A percentile compares a stretch with the other conserved stretches of the same genome.
Evolutionary conservation across 92 coral and sea anemone species (phyloP).

Genomic region (Desmophyllum pertusum): DNA sequence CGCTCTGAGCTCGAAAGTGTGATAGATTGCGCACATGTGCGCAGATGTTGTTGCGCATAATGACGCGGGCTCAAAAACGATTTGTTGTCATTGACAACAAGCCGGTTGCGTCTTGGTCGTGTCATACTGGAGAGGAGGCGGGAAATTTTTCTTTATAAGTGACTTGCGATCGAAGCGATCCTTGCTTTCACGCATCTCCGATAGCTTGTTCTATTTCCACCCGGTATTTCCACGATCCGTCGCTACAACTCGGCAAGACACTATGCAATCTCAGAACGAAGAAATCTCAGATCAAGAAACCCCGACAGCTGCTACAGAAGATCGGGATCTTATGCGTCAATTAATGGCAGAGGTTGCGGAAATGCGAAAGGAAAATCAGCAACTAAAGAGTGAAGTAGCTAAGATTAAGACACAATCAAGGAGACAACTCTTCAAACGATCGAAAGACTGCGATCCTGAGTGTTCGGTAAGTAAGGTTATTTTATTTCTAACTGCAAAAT

Average conservation of each 20-base stretch:
- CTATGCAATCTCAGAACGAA: constrained; percentile 1
- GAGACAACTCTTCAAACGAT: not conserved
- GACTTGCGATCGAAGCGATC: no score
- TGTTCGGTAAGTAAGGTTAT: constrained; percentile 23
- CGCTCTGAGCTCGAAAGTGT: no score
- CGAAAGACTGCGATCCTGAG: constrained; percentile 12
- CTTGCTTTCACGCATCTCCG: no score
- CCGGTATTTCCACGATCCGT: not conserved
- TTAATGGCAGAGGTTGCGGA: constrained; percentile 9
- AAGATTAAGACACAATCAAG: not conserved
- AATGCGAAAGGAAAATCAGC: constrained; percentile 9
- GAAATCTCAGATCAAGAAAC: not conserved
- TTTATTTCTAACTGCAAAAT: not conserved
- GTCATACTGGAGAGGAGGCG: not conserved
- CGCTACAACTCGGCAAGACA: not conserved
- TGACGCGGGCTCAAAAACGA: no score
- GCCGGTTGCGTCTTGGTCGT: no score
- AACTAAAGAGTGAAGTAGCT: not conserved
- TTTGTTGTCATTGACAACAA: no score
- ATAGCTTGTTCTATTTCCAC: no score
- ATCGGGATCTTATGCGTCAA: not conserved
- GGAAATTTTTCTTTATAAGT: not conserved
- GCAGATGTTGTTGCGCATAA: no score
- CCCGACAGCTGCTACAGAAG: not conserved
- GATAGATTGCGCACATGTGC: no score